Conservation (phyloP, 2,888 invertebrate genomes). For the Agrotis puta region DNA sequence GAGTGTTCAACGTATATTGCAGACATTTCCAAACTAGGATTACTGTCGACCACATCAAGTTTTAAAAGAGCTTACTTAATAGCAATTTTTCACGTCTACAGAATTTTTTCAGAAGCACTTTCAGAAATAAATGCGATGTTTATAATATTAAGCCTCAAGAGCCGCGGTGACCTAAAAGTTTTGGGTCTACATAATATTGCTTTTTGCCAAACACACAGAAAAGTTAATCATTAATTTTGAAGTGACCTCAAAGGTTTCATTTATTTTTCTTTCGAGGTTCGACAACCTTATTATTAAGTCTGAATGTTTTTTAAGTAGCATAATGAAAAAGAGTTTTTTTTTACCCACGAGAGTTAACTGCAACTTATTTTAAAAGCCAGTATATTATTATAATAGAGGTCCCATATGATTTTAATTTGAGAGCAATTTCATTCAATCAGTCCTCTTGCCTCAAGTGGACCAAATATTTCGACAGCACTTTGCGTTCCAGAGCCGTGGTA, state of each 20-base stretch:
- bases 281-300: conserved; percentile 21
- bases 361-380: too few species aligned
- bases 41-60: conserved; percentile 18
- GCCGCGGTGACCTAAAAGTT: conserved; percentile 39
- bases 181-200: conserved; percentile 39
- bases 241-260: conserved; percentile 20
- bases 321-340: background rate
- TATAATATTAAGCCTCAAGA: conserved; percentile 4
- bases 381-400: too few species aligned
- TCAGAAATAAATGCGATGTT: conserved; percentile 20
- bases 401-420: too few species aligned
- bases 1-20: background rate
- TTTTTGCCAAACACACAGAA: conserved; percentile 43
- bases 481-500: too few species aligned
- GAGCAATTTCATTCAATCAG: too few species aligned
- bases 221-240: conserved; percentile 43
- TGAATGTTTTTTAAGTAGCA: conserved; percentile 6
- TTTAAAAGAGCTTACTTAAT: conserved; percentile 12
- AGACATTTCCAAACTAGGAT: background rate
- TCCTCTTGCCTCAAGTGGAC: too few species aligned
- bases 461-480: too few species aligned
- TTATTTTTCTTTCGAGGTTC: conserved; percentile 25
- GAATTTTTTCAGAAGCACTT: conserved; percentile 8
- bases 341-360: too few species aligned
- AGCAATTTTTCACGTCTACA: conserved; percentile 13